Evolutionary conservation across 1,140 invertebrate species (phyloP), one percentile per base, ranked within the genome.

Genomic region (Heliconius nattereri): DNA sequence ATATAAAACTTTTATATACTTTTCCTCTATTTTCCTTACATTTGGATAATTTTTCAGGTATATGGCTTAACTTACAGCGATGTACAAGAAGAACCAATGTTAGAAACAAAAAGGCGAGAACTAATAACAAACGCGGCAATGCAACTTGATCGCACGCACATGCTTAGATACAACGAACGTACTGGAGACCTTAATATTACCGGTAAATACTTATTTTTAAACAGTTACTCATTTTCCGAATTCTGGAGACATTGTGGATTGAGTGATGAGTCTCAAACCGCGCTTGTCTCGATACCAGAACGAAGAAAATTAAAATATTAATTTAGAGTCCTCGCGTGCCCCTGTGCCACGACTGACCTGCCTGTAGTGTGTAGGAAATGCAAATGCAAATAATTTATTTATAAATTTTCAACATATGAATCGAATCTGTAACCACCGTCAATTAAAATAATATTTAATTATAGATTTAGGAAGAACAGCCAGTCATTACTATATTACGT

Each of bases 401-500:
- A 52, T 57, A 57, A 3, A 9, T 23, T 60, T 60, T 3, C 23
- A 7, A 3, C 70, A 35, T 26, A 26, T 1, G 13, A 71, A 71
- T 71, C 5, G 3, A 71, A 71, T 20, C 26, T 26, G 3, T 5
- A 35, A 35, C 29, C 40, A 72, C 6, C 6, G 3, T 45, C 3
- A 16, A 45, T 45, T 45, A 16, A 13, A 72, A 9, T 9, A 3
- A 23, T 11, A 60, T 60, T 29, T 29, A 29, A 29, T 66, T 66
- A 29, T 40, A 95, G 99, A 99, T 95, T 94, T 99, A 70, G 99
- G 99, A 2, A 95, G 99, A 78, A 99, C 98, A 73, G 98, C 99
- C 1, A 99, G 98, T 90, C 98, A 99, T 94, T 99, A 97, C 94
- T 99, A 99, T 92, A 98, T 99, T 66, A 99, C 99, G 86, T 98